Evolutionary conservation across 1,140 invertebrate genomes (phyloP).

Genomic region (Epicauta chinensis): DNA sequence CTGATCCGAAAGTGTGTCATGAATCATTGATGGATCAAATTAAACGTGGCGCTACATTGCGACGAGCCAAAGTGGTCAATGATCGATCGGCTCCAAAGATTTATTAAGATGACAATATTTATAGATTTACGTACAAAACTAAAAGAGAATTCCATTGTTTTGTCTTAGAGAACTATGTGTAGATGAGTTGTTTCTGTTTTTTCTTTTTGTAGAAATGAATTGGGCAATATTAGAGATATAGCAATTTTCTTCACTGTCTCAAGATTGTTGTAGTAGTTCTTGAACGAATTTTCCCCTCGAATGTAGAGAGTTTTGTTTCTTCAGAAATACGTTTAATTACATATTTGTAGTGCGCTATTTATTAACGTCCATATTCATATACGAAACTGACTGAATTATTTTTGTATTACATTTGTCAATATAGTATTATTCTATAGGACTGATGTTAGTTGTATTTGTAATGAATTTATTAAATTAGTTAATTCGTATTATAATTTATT

Average conservation of each 20-base stretch:
- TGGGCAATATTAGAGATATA: too few relatives aligned
- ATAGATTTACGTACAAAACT: background rate
- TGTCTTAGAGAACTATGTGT: background rate
- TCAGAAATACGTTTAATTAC: constrained; percentile 22
- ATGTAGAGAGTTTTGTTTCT: too few relatives aligned
- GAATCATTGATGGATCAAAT: constrained; percentile 86
- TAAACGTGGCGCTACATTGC: constrained; percentile 71
- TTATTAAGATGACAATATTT: constrained; percentile 19
- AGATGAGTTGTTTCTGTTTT: too few relatives aligned
- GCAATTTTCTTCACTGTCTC: too few relatives aligned
- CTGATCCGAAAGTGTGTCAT: constrained; percentile 63
- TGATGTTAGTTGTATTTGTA: constrained; percentile 20
- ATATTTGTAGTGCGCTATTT: constrained; percentile 19
- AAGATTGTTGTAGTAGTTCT: too few relatives aligned
- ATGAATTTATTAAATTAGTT: constrained; percentile 11
- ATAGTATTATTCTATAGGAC: constrained; percentile 24
- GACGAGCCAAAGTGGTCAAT: constrained; percentile 46
- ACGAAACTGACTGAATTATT: constrained; percentile 28
- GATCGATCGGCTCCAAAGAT: constrained; percentile 42
- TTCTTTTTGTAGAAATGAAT: too few relatives aligned
- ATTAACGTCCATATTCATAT: constrained; percentile 27
- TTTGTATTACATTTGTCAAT: constrained; percentile 23
- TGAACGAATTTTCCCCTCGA: too few relatives aligned
- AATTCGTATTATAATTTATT: constrained; percentile 3
- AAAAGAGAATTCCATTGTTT: background rate